phyloP scores from a whole-genome alignment of 1,140 invertebrate genomes.

The Zaprionus vittiger region DNA sequence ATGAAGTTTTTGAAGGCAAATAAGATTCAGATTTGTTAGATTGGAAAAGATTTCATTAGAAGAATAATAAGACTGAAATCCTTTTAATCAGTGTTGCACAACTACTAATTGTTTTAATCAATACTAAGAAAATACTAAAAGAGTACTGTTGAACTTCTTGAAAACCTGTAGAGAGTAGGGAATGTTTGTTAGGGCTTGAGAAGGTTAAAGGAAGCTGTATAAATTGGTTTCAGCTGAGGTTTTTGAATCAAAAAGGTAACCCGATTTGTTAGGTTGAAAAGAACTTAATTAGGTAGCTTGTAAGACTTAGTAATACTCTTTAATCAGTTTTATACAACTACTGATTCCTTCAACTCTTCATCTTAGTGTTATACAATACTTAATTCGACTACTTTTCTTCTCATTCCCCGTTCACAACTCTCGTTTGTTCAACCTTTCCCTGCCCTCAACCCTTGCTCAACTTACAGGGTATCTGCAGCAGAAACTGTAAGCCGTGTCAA shows the following conservation, averaged over 20 bases:
- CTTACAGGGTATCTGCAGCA: slow-evolving; percentile 18
- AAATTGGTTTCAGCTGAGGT: neutral
- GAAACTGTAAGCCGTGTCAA: slow-evolving; percentile 23
- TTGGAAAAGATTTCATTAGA: neutral
- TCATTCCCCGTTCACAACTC: too few species aligned
- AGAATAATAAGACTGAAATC: neutral
- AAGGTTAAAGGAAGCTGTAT: neutral
- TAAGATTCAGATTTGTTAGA: too few species aligned
- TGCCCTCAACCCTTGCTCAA: neutral
- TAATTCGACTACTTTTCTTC: too few species aligned
- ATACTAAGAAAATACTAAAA: slow-evolving; percentile 17
- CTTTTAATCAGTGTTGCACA: too few species aligned
- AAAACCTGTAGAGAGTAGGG: slow-evolving; percentile 18
- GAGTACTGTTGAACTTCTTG: neutral
- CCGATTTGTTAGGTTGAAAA: neutral
- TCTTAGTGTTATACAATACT: too few species aligned
- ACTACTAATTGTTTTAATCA: too few species aligned
- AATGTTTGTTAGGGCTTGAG: too few species aligned
- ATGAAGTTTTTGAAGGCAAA: too few species aligned
- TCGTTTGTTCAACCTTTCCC: neutral
- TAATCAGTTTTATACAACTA: neutral
- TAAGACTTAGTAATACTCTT: too few species aligned
- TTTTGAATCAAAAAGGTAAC: neutral
- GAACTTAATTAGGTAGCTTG: too few species aligned
- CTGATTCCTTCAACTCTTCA: too few species aligned